Evolutionary conservation across 2,888 invertebrate genomes (phyloP).

Genomic region (Gastrophysa polygoni): DNA sequence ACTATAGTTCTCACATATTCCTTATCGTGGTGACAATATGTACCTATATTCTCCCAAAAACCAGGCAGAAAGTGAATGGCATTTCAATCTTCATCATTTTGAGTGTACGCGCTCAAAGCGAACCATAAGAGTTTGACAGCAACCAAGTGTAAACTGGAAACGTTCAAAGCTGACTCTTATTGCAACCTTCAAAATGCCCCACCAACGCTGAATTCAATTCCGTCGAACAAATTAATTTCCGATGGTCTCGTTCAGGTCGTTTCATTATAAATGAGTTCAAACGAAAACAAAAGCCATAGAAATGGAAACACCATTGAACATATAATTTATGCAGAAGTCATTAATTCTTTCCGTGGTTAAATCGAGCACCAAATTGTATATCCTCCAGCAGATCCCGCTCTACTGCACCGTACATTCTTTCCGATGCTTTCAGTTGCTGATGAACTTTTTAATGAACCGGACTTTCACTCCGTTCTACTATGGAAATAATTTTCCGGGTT

Average conservation of each 20-base stretch:
- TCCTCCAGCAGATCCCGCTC: slow-evolving; percentile 21
- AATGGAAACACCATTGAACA: slow-evolving; percentile 19
- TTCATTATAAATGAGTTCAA: background rate
- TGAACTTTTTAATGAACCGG: slow-evolving; percentile 17
- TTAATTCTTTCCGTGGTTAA: slow-evolving; percentile 20
- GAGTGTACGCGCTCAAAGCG: too few species aligned
- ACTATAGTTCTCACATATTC: too few species aligned
- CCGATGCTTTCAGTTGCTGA: background rate
- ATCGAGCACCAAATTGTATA: slow-evolving; percentile 26
- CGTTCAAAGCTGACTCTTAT: too few species aligned
- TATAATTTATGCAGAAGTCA: slow-evolving; percentile 30
- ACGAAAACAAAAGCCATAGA: background rate
- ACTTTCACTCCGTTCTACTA: slow-evolving; percentile 12
- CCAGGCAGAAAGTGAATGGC: too few species aligned
- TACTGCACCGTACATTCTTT: slow-evolving; percentile 6
- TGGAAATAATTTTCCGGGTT: slow-evolving; percentile 18
- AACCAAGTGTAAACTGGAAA: too few species aligned
- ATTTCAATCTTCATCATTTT: too few species aligned
- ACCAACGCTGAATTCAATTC: background rate
- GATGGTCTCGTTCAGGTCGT: background rate
- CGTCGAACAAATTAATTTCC: background rate
- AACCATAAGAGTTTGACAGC: too few species aligned
- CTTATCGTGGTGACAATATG: too few species aligned
- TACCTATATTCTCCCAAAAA: too few species aligned
- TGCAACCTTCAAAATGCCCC: background rate